Evolutionary conservation across 2,113 vertebrate species (phyloP), one percentile per base, ranked within the genome.

Genomic region (Crypturellus undulatus): DNA sequence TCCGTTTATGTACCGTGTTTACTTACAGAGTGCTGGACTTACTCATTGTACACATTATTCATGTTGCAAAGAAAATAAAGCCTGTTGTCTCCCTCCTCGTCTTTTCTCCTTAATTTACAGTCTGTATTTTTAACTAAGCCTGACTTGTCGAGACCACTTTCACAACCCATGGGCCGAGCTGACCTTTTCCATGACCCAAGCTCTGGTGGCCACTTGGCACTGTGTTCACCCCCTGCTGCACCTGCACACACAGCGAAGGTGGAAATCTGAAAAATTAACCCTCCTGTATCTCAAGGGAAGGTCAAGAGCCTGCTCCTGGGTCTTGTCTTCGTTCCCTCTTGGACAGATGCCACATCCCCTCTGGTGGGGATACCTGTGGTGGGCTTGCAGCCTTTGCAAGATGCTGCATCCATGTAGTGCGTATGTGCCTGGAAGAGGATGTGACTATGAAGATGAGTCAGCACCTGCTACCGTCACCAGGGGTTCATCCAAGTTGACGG

Each of bases 281-380:
- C 17, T 12, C 9, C n/a, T 15, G 63, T 77, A 38, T 10, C 17
- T 82, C 40, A 52, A 70, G 10, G 18, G 11, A 8, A 59, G 21
- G 6, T 30, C 30, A 70, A 25, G 14, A 12, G 38, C 51, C 70
- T 87, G 13, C 22, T 17, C 14, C 26, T 85, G 12, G 9, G 6
- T 25, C 12, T 45, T 59, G 26, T 10, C 43, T 84, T 63, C 34
- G 5, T 54, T 45, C 8, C 12, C 36, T 25, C 14, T 77, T 9
- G n/a, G 84, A 40, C 4, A 20, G 6, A 14, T 51, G 25, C 36
- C 60, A 45, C 79, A 68, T 8, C 5, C 20, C 86, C 4, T 28
- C 0, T 0, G 28, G 42, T 43, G 2, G 0, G 0, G 0, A 24
- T 65, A 24, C 15, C 25, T 59, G 40, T 45, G 79, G 40, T 40